phyloP scores from a whole-genome alignment of 2,797 vertebrate genomes.

The Gouania willdenowi region DNA sequence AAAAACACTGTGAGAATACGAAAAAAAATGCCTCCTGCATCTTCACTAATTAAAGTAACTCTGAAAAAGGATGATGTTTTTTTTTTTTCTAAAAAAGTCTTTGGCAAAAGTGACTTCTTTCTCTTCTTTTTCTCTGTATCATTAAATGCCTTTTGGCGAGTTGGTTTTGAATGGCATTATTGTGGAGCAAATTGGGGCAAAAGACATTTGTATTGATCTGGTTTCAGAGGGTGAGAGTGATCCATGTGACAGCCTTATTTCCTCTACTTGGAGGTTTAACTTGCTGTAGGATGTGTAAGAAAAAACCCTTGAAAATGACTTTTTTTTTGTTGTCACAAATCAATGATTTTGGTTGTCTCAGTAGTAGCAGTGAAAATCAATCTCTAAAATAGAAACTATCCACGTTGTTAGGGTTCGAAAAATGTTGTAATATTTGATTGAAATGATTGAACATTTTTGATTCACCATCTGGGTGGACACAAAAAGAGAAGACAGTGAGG shows the following conservation, averaged over 20 bases:
- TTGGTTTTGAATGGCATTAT: conserved; percentile 38
- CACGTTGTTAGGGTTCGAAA: conserved; percentile 4
- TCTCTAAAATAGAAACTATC: conserved; percentile 25
- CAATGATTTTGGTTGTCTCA: background rate
- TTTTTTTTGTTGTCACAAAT: conserved; percentile 5
- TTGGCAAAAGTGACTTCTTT: background rate
- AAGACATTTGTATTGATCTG: conserved; percentile 55
- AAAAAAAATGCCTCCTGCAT: no score
- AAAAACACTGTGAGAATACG: no score
- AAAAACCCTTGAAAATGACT: conserved; percentile 1
- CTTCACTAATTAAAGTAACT: no score
- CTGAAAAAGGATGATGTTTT: no score
- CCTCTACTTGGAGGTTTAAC: conserved; percentile 28
- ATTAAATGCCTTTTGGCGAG: conserved; percentile 17
- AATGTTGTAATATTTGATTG: conserved; percentile 20
- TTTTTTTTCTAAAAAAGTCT: no score
- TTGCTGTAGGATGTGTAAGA: conserved; percentile 33
- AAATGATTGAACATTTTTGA: conserved; percentile 31
- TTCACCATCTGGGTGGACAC: conserved; percentile 15
- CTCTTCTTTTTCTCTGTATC: background rate
- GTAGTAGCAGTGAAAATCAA: no score
- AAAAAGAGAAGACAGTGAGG: conserved; percentile 13
- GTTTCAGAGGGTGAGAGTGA: conserved; percentile 32
- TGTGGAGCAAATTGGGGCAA: conserved; percentile 24
- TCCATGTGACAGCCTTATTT: conserved; percentile 36